Base-by-base conservation (phyloP, 2,888 invertebrate genomes). In the Baronia brevicornis region DNA sequence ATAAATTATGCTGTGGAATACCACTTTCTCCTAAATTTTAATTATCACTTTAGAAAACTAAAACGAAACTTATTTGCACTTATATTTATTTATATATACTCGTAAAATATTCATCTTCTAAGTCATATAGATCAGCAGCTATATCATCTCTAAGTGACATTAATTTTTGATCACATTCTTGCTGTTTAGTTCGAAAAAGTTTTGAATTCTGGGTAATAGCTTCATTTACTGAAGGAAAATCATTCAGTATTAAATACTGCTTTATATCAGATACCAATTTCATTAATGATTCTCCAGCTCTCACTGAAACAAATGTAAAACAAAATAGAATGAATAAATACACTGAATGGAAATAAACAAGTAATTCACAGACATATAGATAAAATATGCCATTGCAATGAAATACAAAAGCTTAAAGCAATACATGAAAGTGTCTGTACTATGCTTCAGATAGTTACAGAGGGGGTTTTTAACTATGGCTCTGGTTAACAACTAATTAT, bases 201-300 rank as follows among this genome's bases (percentile, higher is more conserved):
- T 94, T 93, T 0, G 95, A 95, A 64, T 96, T 97, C 49, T 94
- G 92, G n/a, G 94, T 91, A 43, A 98, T 98, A 0, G 97, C 95
- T 61, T 98, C 97, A 69, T 98, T 98, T 0, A 98, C 96, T 1
- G 97, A 97, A 23, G 97, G 97, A 65, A 99, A 99, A 75, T 99
- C 98, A 70, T 98, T 98, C 9, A 99, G 86, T 54, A 98, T 97
- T 23, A 98, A 85, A 71, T 98, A 99, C 64, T 99, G 98, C 61
- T 98, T 98, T 41, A 99, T 95, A 66, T 98, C 98, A 0, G 97
- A 96, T 1, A 98, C 97, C 13, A 99, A 84, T 71, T 98, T 98
- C 93, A 97, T 95, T 11, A 99, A 73, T 0, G 97, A 97, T 82
- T 98, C 98, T 1, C 96, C 97, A 36, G 98, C 98, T 54, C 98